phyloP scores from a whole-genome alignment of 2,888 invertebrate species.

The Quadroppia sp. region DNA sequence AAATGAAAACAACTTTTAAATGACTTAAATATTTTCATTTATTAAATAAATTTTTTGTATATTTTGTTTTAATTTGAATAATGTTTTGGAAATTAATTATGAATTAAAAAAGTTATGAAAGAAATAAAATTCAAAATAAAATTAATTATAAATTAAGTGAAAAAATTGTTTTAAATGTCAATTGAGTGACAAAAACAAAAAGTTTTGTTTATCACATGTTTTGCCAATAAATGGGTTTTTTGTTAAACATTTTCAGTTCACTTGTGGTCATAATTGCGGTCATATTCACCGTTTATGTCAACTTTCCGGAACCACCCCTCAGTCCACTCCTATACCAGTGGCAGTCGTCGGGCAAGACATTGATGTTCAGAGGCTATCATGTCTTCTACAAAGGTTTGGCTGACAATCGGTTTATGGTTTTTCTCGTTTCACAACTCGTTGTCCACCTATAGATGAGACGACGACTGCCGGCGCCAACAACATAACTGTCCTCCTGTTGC shows the following conservation, averaged over 20 bases:
- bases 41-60: too few relatives aligned
- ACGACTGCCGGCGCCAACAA: background rate
- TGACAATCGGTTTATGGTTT: background rate
- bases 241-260: constrained; percentile 19
- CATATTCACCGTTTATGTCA: constrained; percentile 42
- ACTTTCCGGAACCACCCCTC: constrained; percentile 45
- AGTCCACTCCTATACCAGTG: constrained; percentile 46
- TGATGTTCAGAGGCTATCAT: constrained; percentile 46
- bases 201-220: too few relatives aligned
- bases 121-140: too few relatives aligned
- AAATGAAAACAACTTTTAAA: too few relatives aligned
- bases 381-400: constrained; percentile 51
- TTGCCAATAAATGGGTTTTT: constrained; percentile 5
- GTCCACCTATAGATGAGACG: constrained; percentile 10
- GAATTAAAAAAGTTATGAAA: too few relatives aligned
- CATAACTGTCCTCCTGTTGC: constrained; percentile 50
- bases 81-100: too few relatives aligned
- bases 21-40: too few relatives aligned
- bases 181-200: too few relatives aligned
- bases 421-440: background rate
- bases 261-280: constrained; percentile 42
- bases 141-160: too few relatives aligned
- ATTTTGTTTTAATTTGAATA: too few relatives aligned
- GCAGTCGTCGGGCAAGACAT: constrained; percentile 44
- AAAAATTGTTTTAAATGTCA: too few relatives aligned